Conservation (phyloP, 2,113 vertebrate species). For the Colaptes auratus region DNA sequence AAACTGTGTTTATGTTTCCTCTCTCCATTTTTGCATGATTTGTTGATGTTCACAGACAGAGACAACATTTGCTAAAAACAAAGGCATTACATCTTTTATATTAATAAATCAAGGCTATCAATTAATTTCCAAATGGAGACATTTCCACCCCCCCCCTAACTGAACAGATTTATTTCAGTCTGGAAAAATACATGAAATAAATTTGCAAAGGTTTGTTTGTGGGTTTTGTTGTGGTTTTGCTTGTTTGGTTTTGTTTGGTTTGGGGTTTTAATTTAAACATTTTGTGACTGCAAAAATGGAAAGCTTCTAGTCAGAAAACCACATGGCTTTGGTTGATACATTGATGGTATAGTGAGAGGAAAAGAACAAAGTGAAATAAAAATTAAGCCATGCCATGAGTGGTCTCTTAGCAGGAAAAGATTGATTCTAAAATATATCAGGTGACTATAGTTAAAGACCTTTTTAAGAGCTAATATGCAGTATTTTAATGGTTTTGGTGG, state of each 20-base stretch:
- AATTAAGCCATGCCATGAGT: not conserved
- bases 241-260: no score
- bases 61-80: not conserved
- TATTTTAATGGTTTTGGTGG: not conserved
- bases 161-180: not conserved
- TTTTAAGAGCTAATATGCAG: not conserved
- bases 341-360: not conserved
- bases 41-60: not conserved
- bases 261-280: not conserved
- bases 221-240: no score
- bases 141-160: not conserved
- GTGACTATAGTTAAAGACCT: not conserved
- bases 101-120: not conserved
- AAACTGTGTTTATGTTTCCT: slow-evolving; percentile 10
- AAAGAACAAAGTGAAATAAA: not conserved
- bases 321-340: not conserved
- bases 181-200: not conserved
- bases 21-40: slow-evolving; percentile 35
- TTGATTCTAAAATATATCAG: not conserved
- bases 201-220: not conserved
- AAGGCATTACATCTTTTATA: not conserved
- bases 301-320: not conserved
- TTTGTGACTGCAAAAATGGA: not conserved
- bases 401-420: not conserved
- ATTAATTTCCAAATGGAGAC: not conserved